Conservation (phyloP, 2,888 invertebrate species). For the Pomacea canaliculata region DNA sequence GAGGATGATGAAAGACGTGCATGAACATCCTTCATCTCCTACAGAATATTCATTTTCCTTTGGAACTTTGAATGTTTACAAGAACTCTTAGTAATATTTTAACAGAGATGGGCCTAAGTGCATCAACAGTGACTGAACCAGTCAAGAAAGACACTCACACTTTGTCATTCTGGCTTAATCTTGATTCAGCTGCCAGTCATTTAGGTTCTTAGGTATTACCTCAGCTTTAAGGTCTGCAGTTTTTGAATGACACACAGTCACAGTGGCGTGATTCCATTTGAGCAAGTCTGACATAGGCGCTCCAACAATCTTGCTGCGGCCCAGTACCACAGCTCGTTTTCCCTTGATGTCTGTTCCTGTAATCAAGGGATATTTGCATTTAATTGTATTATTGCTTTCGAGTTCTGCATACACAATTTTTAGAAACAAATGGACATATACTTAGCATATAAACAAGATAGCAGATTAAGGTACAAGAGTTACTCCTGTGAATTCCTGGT, state of each 20-base stretch:
- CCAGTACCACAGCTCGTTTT: conserved; percentile 90
- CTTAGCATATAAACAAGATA: background rate
- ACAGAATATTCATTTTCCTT: no score
- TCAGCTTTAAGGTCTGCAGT: conserved; percentile 80
- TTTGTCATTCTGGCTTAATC: no score
- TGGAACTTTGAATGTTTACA: no score
- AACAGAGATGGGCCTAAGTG: no score
- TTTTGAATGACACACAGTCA: conserved; percentile 96
- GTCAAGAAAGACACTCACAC: no score
- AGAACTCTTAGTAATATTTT: no score
- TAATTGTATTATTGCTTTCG: background rate
- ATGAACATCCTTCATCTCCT: no score
- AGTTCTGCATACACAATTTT: background rate
- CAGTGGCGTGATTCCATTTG: conserved; percentile 97
- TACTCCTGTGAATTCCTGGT: background rate
- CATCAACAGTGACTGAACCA: no score
- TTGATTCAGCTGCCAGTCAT: no score
- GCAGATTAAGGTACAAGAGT: background rate
- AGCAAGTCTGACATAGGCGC: conserved; percentile 93
- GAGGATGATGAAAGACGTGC: no score
- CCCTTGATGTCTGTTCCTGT: conserved; percentile 82
- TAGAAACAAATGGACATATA: background rate
- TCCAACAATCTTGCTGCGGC: conserved; percentile 97
- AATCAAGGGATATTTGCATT: no score
- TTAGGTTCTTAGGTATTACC: conserved; percentile 31